Conservation (phyloP, 2,888 invertebrate genomes). For the Germaria angustata region DNA sequence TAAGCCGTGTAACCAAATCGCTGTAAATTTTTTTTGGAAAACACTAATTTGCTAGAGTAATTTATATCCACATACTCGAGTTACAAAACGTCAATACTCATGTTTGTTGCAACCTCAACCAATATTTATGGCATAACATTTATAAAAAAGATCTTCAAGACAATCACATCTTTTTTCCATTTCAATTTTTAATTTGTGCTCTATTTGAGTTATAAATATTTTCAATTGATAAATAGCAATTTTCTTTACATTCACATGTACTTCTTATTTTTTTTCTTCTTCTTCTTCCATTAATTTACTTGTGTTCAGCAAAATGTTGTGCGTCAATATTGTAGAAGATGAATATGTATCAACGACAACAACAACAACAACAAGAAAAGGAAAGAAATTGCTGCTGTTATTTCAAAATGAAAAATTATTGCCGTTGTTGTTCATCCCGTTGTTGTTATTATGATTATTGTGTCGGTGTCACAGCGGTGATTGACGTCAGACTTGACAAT, state of each 20-base stretch:
- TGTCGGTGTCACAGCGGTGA: conserved; percentile 70
- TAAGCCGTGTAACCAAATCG: too few species aligned
- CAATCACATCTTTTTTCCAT: not conserved
- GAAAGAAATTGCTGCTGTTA: conserved; percentile 28
- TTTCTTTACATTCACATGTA: conserved; percentile 16
- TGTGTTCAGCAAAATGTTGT: conserved; percentile 57
- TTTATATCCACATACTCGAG: too few species aligned
- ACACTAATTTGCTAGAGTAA: too few species aligned
- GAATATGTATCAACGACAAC: too few species aligned
- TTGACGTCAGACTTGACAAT: conserved; percentile 72
- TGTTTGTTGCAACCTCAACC: not conserved
- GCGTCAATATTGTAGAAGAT: conserved; percentile 66
- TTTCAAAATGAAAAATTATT: conserved; percentile 28
- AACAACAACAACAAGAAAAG: conserved; percentile 10
- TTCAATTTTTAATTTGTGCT: conserved; percentile 6
- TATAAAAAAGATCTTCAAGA: not conserved
- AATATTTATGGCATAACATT: not conserved
- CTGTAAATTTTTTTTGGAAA: too few species aligned
- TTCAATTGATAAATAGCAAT: conserved; percentile 41
- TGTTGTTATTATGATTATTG: conserved; percentile 70
- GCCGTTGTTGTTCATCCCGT: conserved; percentile 46
- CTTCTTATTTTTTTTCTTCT: not conserved
- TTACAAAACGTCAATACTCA: too few species aligned
- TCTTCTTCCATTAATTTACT: conserved; percentile 44
- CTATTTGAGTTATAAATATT: conserved; percentile 34